phyloP scores from a whole-genome alignment of 2,888 invertebrate species.

The Lepetodrilus schrolli region DNA sequence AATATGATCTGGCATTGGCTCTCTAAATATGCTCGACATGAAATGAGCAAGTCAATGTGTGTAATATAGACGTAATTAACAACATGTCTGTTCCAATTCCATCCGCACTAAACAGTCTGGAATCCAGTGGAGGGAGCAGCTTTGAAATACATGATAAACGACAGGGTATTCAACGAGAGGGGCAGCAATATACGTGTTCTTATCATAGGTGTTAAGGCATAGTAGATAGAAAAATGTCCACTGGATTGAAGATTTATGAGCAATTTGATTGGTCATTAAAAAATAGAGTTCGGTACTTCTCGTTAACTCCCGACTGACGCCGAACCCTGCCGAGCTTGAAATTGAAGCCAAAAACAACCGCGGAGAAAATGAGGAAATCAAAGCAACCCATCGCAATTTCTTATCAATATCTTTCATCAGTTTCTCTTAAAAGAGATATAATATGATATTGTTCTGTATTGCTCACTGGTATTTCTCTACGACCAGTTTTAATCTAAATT shows the following conservation, averaged over 20 bases:
- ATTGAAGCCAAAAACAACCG: slow-evolving; percentile 28
- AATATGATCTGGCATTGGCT: slow-evolving; percentile 11
- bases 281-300: slow-evolving; percentile 9
- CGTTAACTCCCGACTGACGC: slow-evolving; percentile 30
- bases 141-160: background rate
- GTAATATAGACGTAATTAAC: slow-evolving; percentile 16
- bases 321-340: slow-evolving; percentile 26
- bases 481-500: background rate
- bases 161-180: background rate
- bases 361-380: slow-evolving; percentile 14
- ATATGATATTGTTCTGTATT: slow-evolving; percentile 20
- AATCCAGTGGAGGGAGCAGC: background rate
- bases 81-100: background rate
- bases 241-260: slow-evolving; percentile 11
- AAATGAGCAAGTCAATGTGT: slow-evolving; percentile 19
- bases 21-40: background rate
- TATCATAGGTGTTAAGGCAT: slow-evolving; percentile 17
- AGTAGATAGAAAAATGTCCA: background rate
- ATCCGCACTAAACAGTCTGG: background rate
- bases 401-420: slow-evolving; percentile 23
- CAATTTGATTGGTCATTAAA: slow-evolving; percentile 26
- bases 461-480: slow-evolving; percentile 8
- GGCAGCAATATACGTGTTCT: background rate
- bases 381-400: slow-evolving; percentile 19
- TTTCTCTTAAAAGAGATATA: slow-evolving; percentile 25